phyloP scores from a whole-genome alignment of 2,113 vertebrate species.

The Prinia subflava region DNA sequence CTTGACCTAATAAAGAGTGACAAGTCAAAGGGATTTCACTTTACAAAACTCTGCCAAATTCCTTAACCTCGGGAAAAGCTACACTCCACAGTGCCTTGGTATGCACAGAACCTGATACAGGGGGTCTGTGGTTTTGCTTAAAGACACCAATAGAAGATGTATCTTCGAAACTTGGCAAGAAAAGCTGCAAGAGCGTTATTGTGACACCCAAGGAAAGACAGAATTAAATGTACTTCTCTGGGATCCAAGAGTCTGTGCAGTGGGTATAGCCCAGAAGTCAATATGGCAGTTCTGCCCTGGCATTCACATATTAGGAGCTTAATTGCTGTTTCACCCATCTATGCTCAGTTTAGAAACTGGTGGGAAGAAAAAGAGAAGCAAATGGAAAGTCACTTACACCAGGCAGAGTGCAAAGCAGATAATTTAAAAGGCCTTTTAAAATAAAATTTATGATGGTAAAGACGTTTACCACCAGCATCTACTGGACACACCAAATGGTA shows the following conservation, averaged over 20 bases:
- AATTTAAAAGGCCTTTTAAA: not conserved
- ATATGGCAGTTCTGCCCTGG: not conserved
- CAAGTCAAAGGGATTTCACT: not conserved
- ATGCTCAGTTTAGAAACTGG: not conserved
- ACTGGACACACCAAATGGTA: not conserved
- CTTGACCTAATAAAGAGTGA: not conserved
- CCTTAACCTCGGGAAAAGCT: not conserved
- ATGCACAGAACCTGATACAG: not conserved
- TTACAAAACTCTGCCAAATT: not conserved
- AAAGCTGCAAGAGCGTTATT: not conserved
- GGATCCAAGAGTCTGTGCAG: not conserved
- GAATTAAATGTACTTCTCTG: not conserved
- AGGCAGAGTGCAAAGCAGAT: not conserved
- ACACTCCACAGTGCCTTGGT: not conserved
- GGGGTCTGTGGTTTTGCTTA: not conserved
- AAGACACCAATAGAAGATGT: not conserved
- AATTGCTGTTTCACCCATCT: not conserved
- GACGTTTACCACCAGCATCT: not conserved
- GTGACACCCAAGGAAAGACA: not conserved
- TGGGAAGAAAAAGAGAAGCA: not conserved
- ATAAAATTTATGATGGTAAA: not conserved
- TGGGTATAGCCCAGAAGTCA: not conserved
- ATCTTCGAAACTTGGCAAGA: not conserved
- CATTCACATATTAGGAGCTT: not conserved
- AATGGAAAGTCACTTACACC: not conserved